These are phyloP conservation scores for Neopelma chrysocephalum DNA, from an alignment of 2,797 vertebrate species.

Conservation along the genomic window DNA sequence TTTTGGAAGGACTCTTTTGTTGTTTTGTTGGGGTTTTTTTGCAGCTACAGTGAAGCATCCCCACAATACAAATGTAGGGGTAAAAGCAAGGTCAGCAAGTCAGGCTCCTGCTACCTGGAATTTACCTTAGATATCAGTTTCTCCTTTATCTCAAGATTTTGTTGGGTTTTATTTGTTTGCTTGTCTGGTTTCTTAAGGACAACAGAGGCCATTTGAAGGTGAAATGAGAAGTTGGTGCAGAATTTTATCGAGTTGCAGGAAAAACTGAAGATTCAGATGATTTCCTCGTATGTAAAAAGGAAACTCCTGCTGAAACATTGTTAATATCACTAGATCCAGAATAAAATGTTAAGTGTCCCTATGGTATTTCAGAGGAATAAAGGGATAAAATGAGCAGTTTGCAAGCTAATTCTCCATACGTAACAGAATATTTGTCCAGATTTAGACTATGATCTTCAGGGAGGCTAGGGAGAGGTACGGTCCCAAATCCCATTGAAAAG, in stretches of 20 bases:
- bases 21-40: neutral
- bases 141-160: neutral
- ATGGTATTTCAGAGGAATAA: constrained; percentile 42
- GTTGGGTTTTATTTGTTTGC: neutral
- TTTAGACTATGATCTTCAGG: constrained; percentile 25
- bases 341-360: constrained; percentile 44
- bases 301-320: neutral
- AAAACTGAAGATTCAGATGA: neutral
- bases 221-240: neutral
- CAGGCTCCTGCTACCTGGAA: neutral
- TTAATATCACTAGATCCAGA: constrained; percentile 19
- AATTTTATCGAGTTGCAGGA: neutral
- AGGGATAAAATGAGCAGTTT: constrained; percentile 50
- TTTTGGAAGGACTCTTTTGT: neutral
- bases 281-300: neutral
- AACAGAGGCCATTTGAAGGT: neutral
- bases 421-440: constrained; percentile 40
- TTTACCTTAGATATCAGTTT: neutral
- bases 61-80: neutral
- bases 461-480: neutral
- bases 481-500: neutral
- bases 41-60: neutral
- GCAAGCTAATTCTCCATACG: constrained; percentile 41
- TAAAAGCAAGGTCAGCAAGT: neutral
- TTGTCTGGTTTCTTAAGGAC: neutral